Evolutionary conservation across 2,888 invertebrate species (phyloP), one percentile per base, ranked within the genome.

Genomic region (Drosophila vallismaia): DNA sequence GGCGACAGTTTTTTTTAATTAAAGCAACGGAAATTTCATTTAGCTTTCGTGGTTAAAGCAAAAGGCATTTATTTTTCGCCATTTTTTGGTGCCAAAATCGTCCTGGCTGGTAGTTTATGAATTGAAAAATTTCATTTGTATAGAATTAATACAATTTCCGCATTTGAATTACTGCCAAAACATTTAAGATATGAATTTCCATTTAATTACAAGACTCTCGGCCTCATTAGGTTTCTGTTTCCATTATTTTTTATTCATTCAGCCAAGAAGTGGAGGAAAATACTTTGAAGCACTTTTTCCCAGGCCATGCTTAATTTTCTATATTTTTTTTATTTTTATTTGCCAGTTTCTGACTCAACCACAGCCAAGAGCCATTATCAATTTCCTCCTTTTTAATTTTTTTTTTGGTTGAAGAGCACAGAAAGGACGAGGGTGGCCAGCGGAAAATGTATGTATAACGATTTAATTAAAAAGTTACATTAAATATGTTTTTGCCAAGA

Each of bases 381-480:
- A 76, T 81, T 76, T 78, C 76, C 56, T 49, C 45, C 36, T 36
- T 33, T 33, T 33, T 33, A 33, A 31, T 33, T 33, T 33, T 48
- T 48, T 48, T 12, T n/a, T n/a, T 7, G 38, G 10, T 10, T 38
- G 10, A 24, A 62, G 50, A 19, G 19, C 14, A 50, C 26, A 19
- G 31, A 67, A 53, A 50, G 40, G 49, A 38, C 26, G 28, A 58
- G 40, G 55, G 51, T 9, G n/a, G 57, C 36, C 36, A 36, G 36
- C 36, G 36, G 57, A 68, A 56, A 68, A 36, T 28, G 29, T 45
- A 14, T 29, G 38, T 70, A 77, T 76, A 85, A 82, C 74, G 86
- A 82, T 85, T 85, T 82, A 82, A 82, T 82, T 82, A 85, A 79
- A 82, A 82, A 82, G 86, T 85, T 85, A 74, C 83, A 82, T 76